Percentiles rank a stretch among this genome's conserved stretches.
These are phyloP conservation scores for Uropsilus gracilis DNA, from an alignment of 2,113 vertebrate species.

Conservation along the genomic window DNA sequence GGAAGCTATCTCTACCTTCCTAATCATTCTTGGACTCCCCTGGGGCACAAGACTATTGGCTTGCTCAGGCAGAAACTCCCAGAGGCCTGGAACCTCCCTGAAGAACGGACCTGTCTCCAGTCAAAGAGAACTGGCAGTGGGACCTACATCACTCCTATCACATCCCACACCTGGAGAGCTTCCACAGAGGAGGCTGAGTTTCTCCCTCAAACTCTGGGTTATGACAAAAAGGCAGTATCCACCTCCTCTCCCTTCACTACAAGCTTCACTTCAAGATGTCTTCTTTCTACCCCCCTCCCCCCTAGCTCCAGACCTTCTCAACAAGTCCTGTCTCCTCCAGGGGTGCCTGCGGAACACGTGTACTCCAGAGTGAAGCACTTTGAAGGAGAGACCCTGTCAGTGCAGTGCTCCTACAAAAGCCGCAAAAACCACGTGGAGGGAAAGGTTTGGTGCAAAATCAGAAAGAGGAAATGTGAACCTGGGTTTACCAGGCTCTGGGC, in stretches of 20 bases:
- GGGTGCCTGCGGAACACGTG: fast-evolving
- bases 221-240: background rate
- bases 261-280: background rate
- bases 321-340: conserved; percentile 62
- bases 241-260: background rate
- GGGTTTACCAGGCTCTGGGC: fast-evolving
- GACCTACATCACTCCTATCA: fast-evolving
- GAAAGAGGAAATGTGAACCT: fast-evolving
- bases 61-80: background rate
- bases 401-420: conserved; percentile 70
- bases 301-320: background rate
- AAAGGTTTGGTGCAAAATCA: conserved; percentile 58
- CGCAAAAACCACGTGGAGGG: fast-evolving
- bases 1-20: background rate
- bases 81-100: too few species aligned
- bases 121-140: background rate
- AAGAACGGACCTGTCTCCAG: background rate
- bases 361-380: fast-evolving
- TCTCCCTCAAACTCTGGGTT: background rate
- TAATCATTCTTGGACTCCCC: background rate
- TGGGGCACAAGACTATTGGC: background rate
- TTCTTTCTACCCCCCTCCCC: background rate
- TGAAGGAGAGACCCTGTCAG: conserved; percentile 64
- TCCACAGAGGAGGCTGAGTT: background rate
- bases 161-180: too few species aligned